Base-by-base conservation (phyloP, 2,113 vertebrate species). In the Megaceryle maxima region DNA sequence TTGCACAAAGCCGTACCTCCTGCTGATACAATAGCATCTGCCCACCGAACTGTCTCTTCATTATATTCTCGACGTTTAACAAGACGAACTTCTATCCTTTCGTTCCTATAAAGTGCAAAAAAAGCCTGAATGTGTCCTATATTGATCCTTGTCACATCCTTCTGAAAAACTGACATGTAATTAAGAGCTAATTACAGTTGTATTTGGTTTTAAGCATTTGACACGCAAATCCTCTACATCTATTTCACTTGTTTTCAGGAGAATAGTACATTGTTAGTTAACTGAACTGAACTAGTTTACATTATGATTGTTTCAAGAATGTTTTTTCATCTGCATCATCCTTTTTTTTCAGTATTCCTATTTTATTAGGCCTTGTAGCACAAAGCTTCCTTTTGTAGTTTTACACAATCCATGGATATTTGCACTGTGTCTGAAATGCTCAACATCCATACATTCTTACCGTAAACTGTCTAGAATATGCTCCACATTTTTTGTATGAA, bases 21-120 rank as follows among this genome's bases (percentile, higher is more conserved):
- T 87, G 99, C 99, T 64, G 99, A 99, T 95, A 99, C 98, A 46
- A 99, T 98, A 66, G 99, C 98, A 92, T 99, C 99, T 22, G 99
- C 99, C 99, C 99, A 99, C 91, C 96, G 98, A 79, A 99, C 99
- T 3, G 98, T 98, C 48, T 99, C 99, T 94, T 99, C 98, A 37
- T 98, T 94, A 88, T 99, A 99, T 73, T 99, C 99, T 83, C 99
- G 98, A 77, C 99, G 98, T 94, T 99, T 99, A 77, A 99, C 98
- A 5, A 99, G 97, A 43, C 98, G 98, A 28, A 99, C 99, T 59
- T 99, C 98, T 43, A 99, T 98, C 41, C 96, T 98, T 90, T 99
- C 98, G 1, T 96, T 98, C 97, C 99, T 99, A 94, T 37, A 74
- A 95, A 83, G 88, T 67, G 92, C 82, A 84, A 96, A 90, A 55